Conservation (phyloP, 2,888 invertebrate genomes). For the Eumerus sabulonum region DNA sequence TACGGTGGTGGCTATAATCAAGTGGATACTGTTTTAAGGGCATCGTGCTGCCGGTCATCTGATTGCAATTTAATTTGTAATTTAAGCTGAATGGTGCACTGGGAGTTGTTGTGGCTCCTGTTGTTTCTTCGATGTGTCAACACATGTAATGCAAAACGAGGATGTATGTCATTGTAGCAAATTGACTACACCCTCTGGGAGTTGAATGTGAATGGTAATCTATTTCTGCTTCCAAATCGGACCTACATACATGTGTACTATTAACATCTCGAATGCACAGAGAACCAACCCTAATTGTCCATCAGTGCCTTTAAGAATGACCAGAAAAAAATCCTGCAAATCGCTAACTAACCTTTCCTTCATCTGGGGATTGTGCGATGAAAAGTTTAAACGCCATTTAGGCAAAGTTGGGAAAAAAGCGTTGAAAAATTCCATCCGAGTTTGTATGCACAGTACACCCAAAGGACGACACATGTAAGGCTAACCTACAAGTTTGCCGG, state of each 20-base stretch:
- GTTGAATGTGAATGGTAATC: too few species aligned
- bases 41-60: conserved; percentile 17
- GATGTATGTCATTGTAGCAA: neutral
- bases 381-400: conserved; percentile 8
- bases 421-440: conserved; percentile 1
- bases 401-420: neutral
- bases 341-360: too few species aligned
- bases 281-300: too few species aligned
- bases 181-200: neutral
- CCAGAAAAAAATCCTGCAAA: too few species aligned
- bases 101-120: conserved; percentile 34
- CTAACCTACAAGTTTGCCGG: conserved; percentile 29
- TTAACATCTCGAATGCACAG: too few species aligned
- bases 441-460: neutral
- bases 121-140: conserved; percentile 34
- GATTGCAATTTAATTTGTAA: conserved; percentile 67
- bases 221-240: too few species aligned
- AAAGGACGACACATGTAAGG: conserved; percentile 16
- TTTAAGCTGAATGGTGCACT: conserved; percentile 50
- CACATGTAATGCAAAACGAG: conserved; percentile 53
- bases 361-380: neutral
- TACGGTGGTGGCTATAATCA: neutral
- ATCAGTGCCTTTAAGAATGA: too few species aligned
- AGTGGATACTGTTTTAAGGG: conserved; percentile 27
- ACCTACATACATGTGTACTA: too few species aligned